Evolutionary conservation across 2,797 vertebrate genomes (phyloP).

Genomic region (Acipenser transmontanus): DNA sequence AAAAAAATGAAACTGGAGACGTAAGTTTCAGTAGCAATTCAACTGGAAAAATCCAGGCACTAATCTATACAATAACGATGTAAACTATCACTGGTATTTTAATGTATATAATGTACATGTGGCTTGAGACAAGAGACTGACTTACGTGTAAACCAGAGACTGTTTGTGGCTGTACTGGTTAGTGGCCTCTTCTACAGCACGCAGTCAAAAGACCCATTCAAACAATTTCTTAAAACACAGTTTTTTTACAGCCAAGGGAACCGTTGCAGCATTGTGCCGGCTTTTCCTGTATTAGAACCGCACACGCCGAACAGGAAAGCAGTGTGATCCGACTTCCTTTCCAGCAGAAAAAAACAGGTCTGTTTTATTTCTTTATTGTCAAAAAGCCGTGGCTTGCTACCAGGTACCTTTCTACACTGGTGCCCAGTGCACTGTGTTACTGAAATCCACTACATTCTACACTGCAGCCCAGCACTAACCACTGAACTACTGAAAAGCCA

Average conservation of each 20-base stretch:
- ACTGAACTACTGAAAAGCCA: too few species aligned
- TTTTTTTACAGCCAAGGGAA: too few species aligned
- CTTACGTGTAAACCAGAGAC: neutral
- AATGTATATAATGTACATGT: too few species aligned
- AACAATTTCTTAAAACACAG: too few species aligned
- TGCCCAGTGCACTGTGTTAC: too few species aligned
- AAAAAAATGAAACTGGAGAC: neutral
- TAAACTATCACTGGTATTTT: neutral
- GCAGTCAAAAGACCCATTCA: too few species aligned
- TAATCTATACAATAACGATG: neutral
- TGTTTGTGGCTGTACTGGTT: too few species aligned
- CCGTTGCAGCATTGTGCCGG: neutral
- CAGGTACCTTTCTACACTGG: too few species aligned
- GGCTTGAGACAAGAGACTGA: too few species aligned
- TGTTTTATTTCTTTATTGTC: neutral
- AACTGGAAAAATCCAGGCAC: neutral
- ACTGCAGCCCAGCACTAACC: too few species aligned
- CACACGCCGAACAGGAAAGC: neutral
- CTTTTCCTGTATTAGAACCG: conserved; percentile 11
- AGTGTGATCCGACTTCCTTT: neutral
- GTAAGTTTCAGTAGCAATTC: neutral
- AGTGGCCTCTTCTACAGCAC: too few species aligned
- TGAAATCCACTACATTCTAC: too few species aligned
- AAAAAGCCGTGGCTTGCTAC: neutral
- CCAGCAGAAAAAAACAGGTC: neutral